Evolutionary conservation across 2,888 invertebrate genomes (phyloP).

Genomic region (Brachylomia viminalis): DNA sequence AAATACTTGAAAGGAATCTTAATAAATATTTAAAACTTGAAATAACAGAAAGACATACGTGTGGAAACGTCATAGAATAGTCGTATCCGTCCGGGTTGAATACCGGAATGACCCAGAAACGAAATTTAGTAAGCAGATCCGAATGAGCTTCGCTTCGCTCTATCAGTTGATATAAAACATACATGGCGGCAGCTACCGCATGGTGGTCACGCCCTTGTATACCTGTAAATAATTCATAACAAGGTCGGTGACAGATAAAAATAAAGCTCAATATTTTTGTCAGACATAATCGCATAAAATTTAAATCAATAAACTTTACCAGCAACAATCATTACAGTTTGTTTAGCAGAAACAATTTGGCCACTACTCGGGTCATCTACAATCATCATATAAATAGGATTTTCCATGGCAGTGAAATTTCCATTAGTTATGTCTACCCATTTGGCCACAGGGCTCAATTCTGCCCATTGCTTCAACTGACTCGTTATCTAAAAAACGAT

Average conservation of each 20-base stretch:
- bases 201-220: slow-evolving; percentile 87
- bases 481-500: slow-evolving; percentile 75
- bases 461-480: slow-evolving; percentile 84
- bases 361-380: slow-evolving; percentile 87
- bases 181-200: slow-evolving; percentile 86
- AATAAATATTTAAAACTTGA: neutral
- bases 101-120: slow-evolving; percentile 87
- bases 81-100: slow-evolving; percentile 88
- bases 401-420: slow-evolving; percentile 86
- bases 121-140: slow-evolving; percentile 81
- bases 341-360: slow-evolving; percentile 84
- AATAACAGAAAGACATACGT: slow-evolving; percentile 72
- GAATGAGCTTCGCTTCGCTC: slow-evolving; percentile 81
- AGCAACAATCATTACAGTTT: slow-evolving; percentile 86
- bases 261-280: neutral
- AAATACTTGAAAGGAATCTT: neutral
- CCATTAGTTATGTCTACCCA: slow-evolving; percentile 84
- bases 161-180: slow-evolving; percentile 84
- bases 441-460: slow-evolving; percentile 83
- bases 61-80: slow-evolving; percentile 87
- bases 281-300: neutral
- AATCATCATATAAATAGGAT: slow-evolving; percentile 86
- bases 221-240: slow-evolving; percentile 71
- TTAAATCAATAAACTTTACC: slow-evolving; percentile 70
- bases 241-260: neutral